These are phyloP conservation scores for Drosophila acutilabella DNA, from an alignment of 2,888 invertebrate species.

Conservation along the genomic window DNA sequence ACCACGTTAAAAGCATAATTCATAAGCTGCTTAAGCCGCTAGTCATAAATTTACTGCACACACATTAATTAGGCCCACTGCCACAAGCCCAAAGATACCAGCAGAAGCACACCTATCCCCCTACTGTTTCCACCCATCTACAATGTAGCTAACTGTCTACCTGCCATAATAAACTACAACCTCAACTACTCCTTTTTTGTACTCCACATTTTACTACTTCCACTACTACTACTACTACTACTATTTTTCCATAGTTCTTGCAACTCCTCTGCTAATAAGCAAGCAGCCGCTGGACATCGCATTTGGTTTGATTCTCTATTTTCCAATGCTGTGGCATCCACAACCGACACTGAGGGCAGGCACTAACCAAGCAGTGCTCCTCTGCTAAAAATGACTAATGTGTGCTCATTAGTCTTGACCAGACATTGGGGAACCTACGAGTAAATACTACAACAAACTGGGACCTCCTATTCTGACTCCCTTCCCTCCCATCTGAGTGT, in stretches of 20 bases:
- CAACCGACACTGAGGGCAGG: neutral
- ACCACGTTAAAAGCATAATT: slow-evolving; percentile 63
- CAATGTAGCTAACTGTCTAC: slow-evolving; percentile 1
- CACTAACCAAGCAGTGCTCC: neutral
- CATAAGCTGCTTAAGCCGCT: slow-evolving; percentile 77
- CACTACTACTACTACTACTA: neutral
- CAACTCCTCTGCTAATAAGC: slow-evolving; percentile 49
- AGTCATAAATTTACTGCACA: slow-evolving; percentile 72
- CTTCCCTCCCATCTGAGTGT: too few species aligned
- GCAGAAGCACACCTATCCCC: neutral
- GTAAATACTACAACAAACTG: slow-evolving; percentile 35
- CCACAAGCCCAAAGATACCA: slow-evolving; percentile 40
- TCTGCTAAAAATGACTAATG: slow-evolving; percentile 61
- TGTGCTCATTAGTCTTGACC: slow-evolving; percentile 71
- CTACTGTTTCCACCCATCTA: slow-evolving; percentile 11
- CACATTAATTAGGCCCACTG: slow-evolving; percentile 73
- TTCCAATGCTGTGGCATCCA: slow-evolving; percentile 16
- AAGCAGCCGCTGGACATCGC: slow-evolving; percentile 25
- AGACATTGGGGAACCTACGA: slow-evolving; percentile 39
- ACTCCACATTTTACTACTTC: neutral
- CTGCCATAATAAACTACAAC: slow-evolving; percentile 12
- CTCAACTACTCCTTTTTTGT: neutral
- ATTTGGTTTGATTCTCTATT: slow-evolving; percentile 11
- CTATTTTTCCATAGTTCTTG: slow-evolving; percentile 10
- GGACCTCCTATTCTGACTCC: neutral